phyloP scores from a whole-genome alignment of 2,797 vertebrate genomes.

The Gadopsis marmoratus region DNA sequence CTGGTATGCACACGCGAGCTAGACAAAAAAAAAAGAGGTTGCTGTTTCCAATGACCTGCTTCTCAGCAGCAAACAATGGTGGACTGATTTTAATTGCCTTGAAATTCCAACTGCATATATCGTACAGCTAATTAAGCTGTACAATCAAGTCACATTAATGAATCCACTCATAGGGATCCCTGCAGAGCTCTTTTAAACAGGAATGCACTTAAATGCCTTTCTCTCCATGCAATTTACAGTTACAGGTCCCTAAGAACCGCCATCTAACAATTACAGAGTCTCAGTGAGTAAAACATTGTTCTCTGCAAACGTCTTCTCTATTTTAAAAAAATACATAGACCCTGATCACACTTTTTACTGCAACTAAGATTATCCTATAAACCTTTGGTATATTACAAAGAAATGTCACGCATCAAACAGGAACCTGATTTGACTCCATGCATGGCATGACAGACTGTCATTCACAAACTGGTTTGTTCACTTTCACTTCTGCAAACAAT shows the following conservation, averaged over 20 bases:
- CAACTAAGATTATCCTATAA: neutral
- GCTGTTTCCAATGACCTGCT: slow-evolving; percentile 14
- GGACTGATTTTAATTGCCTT: slow-evolving; percentile 60
- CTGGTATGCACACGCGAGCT: neutral
- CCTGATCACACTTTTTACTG: neutral
- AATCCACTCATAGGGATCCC: slow-evolving; percentile 54
- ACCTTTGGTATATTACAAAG: slow-evolving; percentile 2
- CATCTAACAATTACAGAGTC: neutral
- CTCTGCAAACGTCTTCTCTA: slow-evolving; percentile 21
- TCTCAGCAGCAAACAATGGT: slow-evolving; percentile 37
- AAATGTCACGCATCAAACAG: neutral
- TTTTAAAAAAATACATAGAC: neutral
- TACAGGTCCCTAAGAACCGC: slow-evolving; percentile 1
- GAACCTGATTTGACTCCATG: neutral
- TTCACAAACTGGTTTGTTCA: neutral
- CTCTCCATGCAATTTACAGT: slow-evolving; percentile 8
- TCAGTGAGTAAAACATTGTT: slow-evolving; percentile 8
- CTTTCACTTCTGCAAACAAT: neutral
- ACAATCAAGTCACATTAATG: slow-evolving; percentile 57
- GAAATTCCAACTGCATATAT: slow-evolving; percentile 62
- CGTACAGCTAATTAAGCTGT: slow-evolving; percentile 57
- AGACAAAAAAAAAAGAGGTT: neutral
- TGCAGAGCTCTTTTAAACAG: slow-evolving; percentile 42
- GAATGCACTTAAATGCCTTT: slow-evolving; percentile 35
- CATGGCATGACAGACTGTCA: neutral